A percentile compares a stretch with the other conserved stretches of the same genome.
Evolutionary conservation across 1,140 invertebrate species (phyloP).

Genomic region (Choristoneura fumiferana): DNA sequence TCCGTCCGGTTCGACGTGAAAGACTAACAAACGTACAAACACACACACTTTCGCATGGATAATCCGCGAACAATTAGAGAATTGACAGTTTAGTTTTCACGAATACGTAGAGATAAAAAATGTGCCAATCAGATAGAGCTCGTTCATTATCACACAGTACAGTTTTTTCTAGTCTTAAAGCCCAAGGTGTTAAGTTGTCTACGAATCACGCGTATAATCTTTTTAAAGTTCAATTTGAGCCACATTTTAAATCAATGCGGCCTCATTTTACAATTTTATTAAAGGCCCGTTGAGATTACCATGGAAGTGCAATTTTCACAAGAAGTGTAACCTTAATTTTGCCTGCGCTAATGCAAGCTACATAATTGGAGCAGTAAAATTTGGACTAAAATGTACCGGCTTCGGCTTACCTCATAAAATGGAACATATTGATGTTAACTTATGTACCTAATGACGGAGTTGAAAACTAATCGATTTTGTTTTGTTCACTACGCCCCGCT

Average conservation of each 20-base stretch:
- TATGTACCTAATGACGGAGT: slow-evolving; percentile 4
- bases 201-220: too few species aligned
- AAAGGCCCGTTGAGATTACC: background rate
- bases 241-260: background rate
- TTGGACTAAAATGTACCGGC: slow-evolving; percentile 9
- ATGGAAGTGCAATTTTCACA: slow-evolving; percentile 8
- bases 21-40: too few species aligned
- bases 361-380: slow-evolving; percentile 17
- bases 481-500: background rate
- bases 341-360: slow-evolving; percentile 12
- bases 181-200: too few species aligned
- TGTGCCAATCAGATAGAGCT: too few species aligned
- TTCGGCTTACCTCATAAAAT: background rate
- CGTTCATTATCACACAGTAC: too few species aligned
- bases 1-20: too few species aligned
- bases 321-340: slow-evolving; percentile 14
- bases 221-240: too few species aligned
- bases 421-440: slow-evolving; percentile 15
- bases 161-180: too few species aligned
- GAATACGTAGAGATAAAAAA: too few species aligned
- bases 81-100: too few species aligned
- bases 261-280: slow-evolving; percentile 2
- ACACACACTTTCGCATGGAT: too few species aligned
- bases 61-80: too few species aligned
- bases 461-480: slow-evolving; percentile 5